Percentiles rank a stretch among this genome's conserved stretches.
Conservation (phyloP, 2,797 vertebrate genomes). For the Pteronotus mesoamericanus region DNA sequence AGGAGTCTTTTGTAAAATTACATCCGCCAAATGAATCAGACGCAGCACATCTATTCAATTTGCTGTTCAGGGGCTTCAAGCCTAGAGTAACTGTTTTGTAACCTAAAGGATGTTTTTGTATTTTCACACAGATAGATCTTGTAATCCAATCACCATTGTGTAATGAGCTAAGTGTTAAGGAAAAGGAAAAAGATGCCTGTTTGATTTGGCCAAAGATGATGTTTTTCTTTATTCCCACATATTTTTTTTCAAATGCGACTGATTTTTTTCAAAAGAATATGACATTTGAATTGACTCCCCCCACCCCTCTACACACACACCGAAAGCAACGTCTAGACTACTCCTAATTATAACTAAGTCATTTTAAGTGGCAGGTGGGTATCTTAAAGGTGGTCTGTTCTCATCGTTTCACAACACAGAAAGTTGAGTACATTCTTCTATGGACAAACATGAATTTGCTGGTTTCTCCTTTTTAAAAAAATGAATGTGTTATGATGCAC, state of each 20-base stretch:
- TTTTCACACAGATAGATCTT: conserved; percentile 79
- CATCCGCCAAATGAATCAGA: conserved; percentile 67
- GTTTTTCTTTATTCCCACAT: conserved; percentile 74
- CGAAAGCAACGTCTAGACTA: conserved; percentile 79
- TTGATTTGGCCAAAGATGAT: conserved; percentile 75
- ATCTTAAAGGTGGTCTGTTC: conserved; percentile 77
- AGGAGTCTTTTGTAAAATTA: conserved; percentile 53
- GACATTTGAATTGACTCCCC: conserved; percentile 71
- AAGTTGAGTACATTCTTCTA: conserved; percentile 65
- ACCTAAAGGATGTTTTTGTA: conserved; percentile 78
- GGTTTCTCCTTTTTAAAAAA: conserved; percentile 52
- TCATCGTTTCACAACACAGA: conserved; percentile 72
- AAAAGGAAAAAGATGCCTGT: conserved; percentile 68
- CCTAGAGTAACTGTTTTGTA: conserved; percentile 70
- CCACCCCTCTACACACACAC: conserved; percentile 65
- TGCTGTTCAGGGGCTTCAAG: conserved; percentile 70
- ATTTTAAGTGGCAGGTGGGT: conserved; percentile 74
- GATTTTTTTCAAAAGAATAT: conserved; percentile 75
- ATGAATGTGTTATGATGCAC: conserved; percentile 68
- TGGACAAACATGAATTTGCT: conserved; percentile 67
- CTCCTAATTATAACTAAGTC: conserved; percentile 76
- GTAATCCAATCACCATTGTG: conserved; percentile 62
- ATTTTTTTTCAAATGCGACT: conserved; percentile 70
- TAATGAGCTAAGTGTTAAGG: conserved; percentile 65
- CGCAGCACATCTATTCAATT: conserved; percentile 55